Percentiles rank a stretch among this genome's conserved stretches.
These are phyloP conservation scores for Heliocidaris tuberculata DNA, from an alignment of 35 echinoderm and acorn worm genomes.

Conservation along the genomic window DNA sequence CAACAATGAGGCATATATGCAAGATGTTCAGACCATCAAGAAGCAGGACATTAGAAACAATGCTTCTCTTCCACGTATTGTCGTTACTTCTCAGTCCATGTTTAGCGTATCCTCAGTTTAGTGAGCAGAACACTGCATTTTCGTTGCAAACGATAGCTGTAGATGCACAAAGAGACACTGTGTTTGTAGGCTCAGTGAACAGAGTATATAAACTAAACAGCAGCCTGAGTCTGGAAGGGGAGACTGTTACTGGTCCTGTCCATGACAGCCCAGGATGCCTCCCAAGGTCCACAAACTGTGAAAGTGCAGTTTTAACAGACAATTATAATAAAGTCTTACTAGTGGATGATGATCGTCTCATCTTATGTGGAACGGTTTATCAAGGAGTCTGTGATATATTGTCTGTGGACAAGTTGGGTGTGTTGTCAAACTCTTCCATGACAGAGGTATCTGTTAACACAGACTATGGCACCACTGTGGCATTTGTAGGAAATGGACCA, in stretches of 20 bases:
- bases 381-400: constrained; percentile 76
- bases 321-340: constrained; percentile 82
- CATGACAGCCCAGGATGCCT: constrained; percentile 61
- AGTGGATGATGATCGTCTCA: constrained; percentile 56
- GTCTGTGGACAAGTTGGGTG: constrained; percentile 19
- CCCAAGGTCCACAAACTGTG: constrained; percentile 44
- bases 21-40: neutral
- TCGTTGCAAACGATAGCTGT: constrained; percentile 62
- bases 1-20: constrained; percentile 6
- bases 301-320: constrained; percentile 26
- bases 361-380: constrained; percentile 81
- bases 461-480: constrained; percentile 65
- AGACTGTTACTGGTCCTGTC: constrained; percentile 65
- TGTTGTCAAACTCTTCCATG: constrained; percentile 54
- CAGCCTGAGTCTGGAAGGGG: constrained; percentile 34
- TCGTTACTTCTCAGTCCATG: neutral
- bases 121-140: constrained; percentile 14
- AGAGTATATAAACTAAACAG: constrained; percentile 71
- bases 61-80: neutral
- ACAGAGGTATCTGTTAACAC: constrained; percentile 70
- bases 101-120: constrained; percentile 32
- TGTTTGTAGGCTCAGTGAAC: constrained; percentile 81
- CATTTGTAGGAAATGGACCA: constrained; percentile 57
- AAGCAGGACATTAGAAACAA: neutral
- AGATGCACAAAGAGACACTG: constrained; percentile 44